Conservation (phyloP, 2,113 vertebrate species). For the Nycticryphes semicollaris region DNA sequence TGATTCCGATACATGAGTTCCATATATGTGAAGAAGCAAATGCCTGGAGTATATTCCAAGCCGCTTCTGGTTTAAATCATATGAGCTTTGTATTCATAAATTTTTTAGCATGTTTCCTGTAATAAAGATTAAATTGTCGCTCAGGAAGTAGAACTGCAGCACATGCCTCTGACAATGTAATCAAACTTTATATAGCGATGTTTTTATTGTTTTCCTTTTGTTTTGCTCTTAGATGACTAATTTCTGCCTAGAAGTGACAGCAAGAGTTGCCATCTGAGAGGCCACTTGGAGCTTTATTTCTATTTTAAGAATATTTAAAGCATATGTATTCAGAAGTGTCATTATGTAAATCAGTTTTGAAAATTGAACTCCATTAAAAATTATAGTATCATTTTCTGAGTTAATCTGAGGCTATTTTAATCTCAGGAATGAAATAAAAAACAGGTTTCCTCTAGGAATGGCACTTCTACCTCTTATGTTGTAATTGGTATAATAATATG, state of each 20-base stretch:
- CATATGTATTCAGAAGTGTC: constrained; percentile 21
- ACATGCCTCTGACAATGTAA: neutral
- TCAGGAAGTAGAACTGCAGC: constrained; percentile 33
- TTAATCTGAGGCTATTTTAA: constrained; percentile 50
- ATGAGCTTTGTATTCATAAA: neutral
- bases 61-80: neutral
- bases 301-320: constrained; percentile 52
- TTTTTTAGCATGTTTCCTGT: neutral
- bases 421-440: constrained; percentile 13
- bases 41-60: neutral
- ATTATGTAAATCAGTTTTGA: constrained; percentile 52
- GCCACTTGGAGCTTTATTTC: constrained; percentile 25
- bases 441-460: neutral
- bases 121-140: constrained; percentile 26
- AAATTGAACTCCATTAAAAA: constrained; percentile 53
- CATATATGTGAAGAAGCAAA: neutral
- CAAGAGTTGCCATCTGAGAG: neutral
- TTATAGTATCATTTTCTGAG: constrained; percentile 27
- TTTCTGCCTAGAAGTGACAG: constrained; percentile 21
- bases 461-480: neutral
- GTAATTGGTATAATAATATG: neutral
- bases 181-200: constrained; percentile 46
- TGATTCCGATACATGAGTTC: neutral
- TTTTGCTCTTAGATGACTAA: constrained; percentile 39
- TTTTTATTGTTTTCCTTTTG: constrained; percentile 58